Conservation (phyloP, 2,888 invertebrate species). For the Papilio demoleus region DNA sequence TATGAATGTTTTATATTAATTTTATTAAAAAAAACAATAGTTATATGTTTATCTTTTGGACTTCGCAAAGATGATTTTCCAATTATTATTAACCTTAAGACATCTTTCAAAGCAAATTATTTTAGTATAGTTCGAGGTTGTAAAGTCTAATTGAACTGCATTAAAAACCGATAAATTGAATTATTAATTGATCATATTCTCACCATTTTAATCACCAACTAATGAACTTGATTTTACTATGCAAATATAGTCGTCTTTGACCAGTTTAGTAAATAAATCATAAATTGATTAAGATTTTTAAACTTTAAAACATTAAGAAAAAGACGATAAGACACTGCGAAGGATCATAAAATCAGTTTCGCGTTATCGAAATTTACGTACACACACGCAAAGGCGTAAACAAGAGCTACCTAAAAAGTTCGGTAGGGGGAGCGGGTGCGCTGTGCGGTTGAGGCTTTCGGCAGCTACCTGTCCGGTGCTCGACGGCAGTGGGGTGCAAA, state of each 20-base stretch:
- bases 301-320: not conserved
- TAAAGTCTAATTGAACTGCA: not conserved
- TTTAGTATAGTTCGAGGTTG: too few species aligned
- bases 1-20: too few species aligned
- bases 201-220: too few species aligned
- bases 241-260: not conserved
- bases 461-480: slow-evolving; percentile 51
- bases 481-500: slow-evolving; percentile 64
- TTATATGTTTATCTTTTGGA: too few species aligned
- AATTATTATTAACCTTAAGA: too few species aligned
- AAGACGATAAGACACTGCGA: not conserved
- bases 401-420: slow-evolving; percentile 24
- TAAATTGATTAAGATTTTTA: not conserved
- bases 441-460: slow-evolving; percentile 38
- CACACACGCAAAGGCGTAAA: slow-evolving; percentile 24
- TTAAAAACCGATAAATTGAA: not conserved
- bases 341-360: slow-evolving; percentile 18
- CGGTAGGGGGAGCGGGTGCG: slow-evolving; percentile 24
- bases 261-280: too few species aligned
- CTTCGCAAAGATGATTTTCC: not conserved
- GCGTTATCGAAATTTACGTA: slow-evolving; percentile 13
- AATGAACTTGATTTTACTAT: not conserved
- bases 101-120: too few species aligned
- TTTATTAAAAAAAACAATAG: too few species aligned
- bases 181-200: too few species aligned